Evolutionary conservation across 2,113 vertebrate genomes (phyloP).

Genomic region (Phalacrocorax aristotelis): DNA sequence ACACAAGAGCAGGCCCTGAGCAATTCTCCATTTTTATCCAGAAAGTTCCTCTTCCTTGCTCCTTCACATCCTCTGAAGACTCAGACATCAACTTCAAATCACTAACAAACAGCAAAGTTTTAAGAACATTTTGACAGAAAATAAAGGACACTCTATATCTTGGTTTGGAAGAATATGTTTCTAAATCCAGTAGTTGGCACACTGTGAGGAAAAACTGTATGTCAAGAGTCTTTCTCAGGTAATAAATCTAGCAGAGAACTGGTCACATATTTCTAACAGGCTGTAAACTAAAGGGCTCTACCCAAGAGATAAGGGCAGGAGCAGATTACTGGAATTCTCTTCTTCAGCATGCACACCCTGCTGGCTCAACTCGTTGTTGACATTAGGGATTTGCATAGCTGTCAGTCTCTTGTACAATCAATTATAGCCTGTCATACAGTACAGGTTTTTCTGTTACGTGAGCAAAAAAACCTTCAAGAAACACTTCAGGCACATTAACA

Average conservation of each 20-base stretch:
- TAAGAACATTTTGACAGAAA: background rate
- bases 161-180: background rate
- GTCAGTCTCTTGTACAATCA: constrained; percentile 23
- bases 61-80: background rate
- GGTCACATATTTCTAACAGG: constrained; percentile 32
- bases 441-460: background rate
- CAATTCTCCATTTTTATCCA: background rate
- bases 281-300: constrained; percentile 40
- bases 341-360: background rate
- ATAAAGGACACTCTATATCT: background rate
- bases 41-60: background rate
- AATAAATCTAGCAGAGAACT: constrained; percentile 18
- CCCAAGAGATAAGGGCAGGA: constrained; percentile 44
- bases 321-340: constrained; percentile 37
- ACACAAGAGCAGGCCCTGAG: background rate
- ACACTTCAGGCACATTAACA: background rate
- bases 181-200: background rate
- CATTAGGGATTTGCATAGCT: constrained; percentile 28
- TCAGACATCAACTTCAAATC: background rate
- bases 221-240: background rate
- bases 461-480: background rate
- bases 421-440: background rate
- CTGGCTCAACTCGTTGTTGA: background rate
- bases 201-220: background rate
- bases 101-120: background rate